Percentiles rank a stretch among this genome's conserved stretches.
phyloP scores from a whole-genome alignment of 2,797 vertebrate species.

The Hypotaenidia okinawae region DNA sequence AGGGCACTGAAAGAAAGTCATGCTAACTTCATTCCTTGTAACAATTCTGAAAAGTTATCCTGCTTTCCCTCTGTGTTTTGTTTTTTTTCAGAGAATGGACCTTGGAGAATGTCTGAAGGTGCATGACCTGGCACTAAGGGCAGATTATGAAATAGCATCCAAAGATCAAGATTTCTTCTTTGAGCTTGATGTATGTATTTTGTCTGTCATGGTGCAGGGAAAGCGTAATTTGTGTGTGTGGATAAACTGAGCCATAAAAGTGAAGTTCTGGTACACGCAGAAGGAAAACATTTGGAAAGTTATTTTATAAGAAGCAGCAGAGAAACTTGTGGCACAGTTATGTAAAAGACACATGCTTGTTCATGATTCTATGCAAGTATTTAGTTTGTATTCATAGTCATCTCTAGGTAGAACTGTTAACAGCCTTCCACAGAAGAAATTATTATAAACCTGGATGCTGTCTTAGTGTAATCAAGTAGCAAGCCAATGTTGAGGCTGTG shows the following conservation, averaged over 20 bases:
- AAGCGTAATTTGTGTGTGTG: neutral
- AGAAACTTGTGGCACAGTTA: neutral
- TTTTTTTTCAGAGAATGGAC: slow-evolving; percentile 91
- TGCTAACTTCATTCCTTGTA: neutral
- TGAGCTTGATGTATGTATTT: slow-evolving; percentile 94
- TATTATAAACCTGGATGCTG: neutral
- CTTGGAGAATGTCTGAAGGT: slow-evolving; percentile 97
- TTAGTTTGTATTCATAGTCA: neutral
- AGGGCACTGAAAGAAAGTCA: neutral
- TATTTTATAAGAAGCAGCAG: neutral
- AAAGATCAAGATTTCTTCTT: slow-evolving; percentile 99
- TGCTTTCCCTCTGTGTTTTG: neutral
- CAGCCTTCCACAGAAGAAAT: neutral
- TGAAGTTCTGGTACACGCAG: neutral
- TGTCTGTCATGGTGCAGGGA: neutral
- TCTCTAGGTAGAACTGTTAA: neutral
- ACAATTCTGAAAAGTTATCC: neutral
- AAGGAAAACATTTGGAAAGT: neutral
- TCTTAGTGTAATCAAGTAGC: neutral
- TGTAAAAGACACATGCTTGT: neutral
- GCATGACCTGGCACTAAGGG: slow-evolving; percentile 95
- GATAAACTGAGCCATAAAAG: neutral
- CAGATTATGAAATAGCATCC: slow-evolving; percentile 97
- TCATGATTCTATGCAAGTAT: neutral
- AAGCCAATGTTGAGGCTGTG: neutral